Evolutionary conservation across 2,113 vertebrate genomes (phyloP).

Genomic region (Myrmecophaga tridactyla): DNA sequence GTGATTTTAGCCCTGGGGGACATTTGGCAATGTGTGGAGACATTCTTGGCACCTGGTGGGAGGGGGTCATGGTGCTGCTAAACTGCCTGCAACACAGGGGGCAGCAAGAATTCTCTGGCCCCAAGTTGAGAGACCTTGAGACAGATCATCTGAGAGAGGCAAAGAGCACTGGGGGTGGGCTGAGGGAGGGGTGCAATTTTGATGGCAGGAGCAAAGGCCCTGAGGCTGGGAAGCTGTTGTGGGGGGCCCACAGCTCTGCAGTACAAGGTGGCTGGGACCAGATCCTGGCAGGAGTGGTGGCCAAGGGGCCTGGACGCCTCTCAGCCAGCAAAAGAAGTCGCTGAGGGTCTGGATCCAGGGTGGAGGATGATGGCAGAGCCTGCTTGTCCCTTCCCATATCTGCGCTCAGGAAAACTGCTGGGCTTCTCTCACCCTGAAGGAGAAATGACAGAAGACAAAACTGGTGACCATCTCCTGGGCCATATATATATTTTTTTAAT

Average conservation of each 20-base stretch:
- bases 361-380: too few relatives aligned
- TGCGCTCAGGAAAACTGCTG: background rate
- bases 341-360: background rate
- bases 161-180: background rate
- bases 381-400: too few relatives aligned
- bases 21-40: background rate
- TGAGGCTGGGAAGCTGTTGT: background rate
- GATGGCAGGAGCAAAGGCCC: background rate
- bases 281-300: background rate
- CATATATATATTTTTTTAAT: too few relatives aligned
- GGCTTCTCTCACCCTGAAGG: background rate
- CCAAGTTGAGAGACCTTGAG: background rate
- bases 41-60: background rate
- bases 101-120: accelerated
- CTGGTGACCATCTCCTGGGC: background rate
- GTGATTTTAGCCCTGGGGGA: background rate
- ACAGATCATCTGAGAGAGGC: background rate
- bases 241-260: background rate
- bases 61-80: background rate
- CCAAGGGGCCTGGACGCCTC: background rate
- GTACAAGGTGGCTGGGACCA: accelerated
- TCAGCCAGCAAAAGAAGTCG: background rate
- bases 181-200: accelerated
- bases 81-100: accelerated
- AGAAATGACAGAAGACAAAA: background rate